Base-by-base conservation (phyloP, 2,888 invertebrate genomes). In the Drosophila tripunctata region DNA sequence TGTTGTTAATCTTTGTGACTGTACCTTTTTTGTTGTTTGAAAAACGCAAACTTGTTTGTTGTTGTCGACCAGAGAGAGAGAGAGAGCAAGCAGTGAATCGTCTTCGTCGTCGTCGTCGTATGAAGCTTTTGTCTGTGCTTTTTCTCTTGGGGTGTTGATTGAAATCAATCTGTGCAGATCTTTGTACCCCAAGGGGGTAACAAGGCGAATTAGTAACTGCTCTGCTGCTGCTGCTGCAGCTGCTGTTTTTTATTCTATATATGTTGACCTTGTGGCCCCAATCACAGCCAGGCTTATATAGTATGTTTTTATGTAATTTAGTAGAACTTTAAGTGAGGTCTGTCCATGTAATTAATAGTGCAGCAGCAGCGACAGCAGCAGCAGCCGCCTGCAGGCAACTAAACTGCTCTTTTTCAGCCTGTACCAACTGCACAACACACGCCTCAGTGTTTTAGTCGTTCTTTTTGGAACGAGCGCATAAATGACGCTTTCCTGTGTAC, bases 401-500 rank as follows among this genome's bases (percentile, higher is more conserved):
- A 10, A 17, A 17, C 12, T 17, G 10, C 50, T 43, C 33, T n/a
- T 14, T 8, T 8, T 22, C 40, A 33, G 31, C 4, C 41, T 33
- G 45, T 24, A n/a, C n/a, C n/a, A n/a, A n/a, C 38, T 40, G 38
- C 27, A 67, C 78, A n/a, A n/a, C n/a, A n/a, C 85, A 81, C 84
- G 87, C 87, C 81, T 57, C n/a, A 67, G 72, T 51, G 78, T 72
- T 84, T 80, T n/a, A n/a, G 81, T 81, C 74, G 72, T 84, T 68
- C 65, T 43, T 84, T 77, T 84, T 67, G 62, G 73, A 81, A 81
- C 81, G 85, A 81, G 81, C 81, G 66, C 66, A 67, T 81, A 87
- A 81, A 84, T 84, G 82, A 78, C 87, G 87, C 85, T 85, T 87
- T 70, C 87, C 87, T 85, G 82, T 87, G 83, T 85, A 81, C 83